These are phyloP conservation scores for Brachionus rotundiformis DNA, from an alignment of 1,140 invertebrate genomes.

Conservation along the genomic window DNA sequence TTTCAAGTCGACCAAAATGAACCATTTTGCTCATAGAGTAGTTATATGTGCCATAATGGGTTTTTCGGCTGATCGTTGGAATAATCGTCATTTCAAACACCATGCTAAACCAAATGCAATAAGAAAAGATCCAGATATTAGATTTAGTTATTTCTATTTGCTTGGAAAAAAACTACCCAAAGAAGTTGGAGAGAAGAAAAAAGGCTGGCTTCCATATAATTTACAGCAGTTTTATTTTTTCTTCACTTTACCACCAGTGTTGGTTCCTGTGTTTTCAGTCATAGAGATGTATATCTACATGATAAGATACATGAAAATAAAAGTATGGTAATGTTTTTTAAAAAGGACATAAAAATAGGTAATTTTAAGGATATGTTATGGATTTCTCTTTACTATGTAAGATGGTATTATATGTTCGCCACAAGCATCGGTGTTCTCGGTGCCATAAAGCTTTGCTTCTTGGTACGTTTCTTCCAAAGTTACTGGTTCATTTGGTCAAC, in stretches of 20 bases:
- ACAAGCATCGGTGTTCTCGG: neutral
- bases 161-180: constrained; percentile 55
- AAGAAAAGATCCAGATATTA: constrained; percentile 61
- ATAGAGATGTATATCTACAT: neutral
- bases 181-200: constrained; percentile 51
- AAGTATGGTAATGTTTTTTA: neutral
- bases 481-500: constrained; percentile 63
- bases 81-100: constrained; percentile 62
- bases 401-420: constrained; percentile 26
- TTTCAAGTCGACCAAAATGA: constrained; percentile 52
- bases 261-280: neutral
- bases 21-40: constrained; percentile 53
- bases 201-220: constrained; percentile 55
- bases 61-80: constrained; percentile 59
- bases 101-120: constrained; percentile 63
- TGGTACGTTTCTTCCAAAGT: constrained; percentile 54
- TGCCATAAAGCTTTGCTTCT: constrained; percentile 46
- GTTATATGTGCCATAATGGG: constrained; percentile 53
- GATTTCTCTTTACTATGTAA: neutral
- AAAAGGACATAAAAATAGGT: too few species aligned
- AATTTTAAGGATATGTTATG: neutral
- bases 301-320: neutral
- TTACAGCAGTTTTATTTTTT: constrained; percentile 56
- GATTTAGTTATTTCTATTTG: constrained; percentile 58
- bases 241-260: constrained; percentile 31